Conservation (phyloP, 2,113 vertebrate genomes). For the Corvus cornix region DNA sequence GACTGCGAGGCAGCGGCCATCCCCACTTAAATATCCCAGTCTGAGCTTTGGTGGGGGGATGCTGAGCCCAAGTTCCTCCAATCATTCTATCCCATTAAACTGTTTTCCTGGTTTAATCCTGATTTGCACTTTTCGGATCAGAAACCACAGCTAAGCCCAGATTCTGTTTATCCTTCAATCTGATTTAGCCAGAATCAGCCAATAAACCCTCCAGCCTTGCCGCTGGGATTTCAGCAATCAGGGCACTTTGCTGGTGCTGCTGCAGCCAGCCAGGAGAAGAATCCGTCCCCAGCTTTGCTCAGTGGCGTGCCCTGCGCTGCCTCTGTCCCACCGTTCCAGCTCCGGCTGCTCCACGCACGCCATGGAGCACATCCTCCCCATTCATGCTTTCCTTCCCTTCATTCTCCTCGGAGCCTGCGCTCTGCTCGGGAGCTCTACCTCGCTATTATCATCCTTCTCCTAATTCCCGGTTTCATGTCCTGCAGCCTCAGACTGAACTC, state of each 20-base stretch:
- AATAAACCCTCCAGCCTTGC: neutral
- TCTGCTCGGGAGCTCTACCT: neutral
- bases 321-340: rapidly evolving
- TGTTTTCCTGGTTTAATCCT: neutral
- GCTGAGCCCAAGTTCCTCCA: neutral
- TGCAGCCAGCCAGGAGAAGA: neutral
- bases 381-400: neutral
- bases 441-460: rapidly evolving
- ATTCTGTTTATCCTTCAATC: slow-evolving; percentile 18
- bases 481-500: neutral
- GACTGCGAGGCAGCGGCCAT: rapidly evolving
- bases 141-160: neutral
- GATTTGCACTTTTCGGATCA: neutral
- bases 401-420: neutral
- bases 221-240: rapidly evolving
- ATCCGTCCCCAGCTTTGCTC: neutral
- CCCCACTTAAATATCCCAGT: neutral
- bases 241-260: neutral
- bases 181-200: neutral
- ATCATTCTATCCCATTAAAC: neutral
- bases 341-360: neutral
- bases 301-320: rapidly evolving
- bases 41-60: neutral
- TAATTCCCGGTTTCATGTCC: neutral
- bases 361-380: rapidly evolving